These are phyloP conservation scores for Microcaecilia unicolor DNA, from an alignment of 2,797 vertebrate species.

Conservation along the genomic window DNA sequence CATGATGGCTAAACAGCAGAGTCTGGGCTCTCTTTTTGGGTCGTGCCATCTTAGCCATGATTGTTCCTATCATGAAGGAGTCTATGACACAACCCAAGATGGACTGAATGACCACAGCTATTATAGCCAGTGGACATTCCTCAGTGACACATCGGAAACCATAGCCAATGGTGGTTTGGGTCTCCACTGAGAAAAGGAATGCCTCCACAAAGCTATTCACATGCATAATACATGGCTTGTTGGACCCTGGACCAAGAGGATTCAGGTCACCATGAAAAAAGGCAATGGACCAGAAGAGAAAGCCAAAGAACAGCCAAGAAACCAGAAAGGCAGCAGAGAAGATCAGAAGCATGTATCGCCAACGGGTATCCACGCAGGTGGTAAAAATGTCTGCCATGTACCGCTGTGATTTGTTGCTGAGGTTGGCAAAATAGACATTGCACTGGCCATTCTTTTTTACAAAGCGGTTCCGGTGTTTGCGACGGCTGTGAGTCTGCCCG, in stretches of 20 bases:
- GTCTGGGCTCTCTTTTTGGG: conserved; percentile 93
- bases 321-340: conserved; percentile 79
- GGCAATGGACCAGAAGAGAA: conserved; percentile 85
- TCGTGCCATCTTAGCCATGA: conserved; percentile 95
- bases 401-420: conserved; percentile 85
- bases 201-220: conserved; percentile 86
- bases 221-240: conserved; percentile 81
- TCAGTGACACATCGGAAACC: conserved; percentile 92
- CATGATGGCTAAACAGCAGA: conserved; percentile 84
- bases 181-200: conserved; percentile 92
- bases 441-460: conserved; percentile 95
- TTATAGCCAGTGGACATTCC: conserved; percentile 80
- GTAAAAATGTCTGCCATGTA: conserved; percentile 95
- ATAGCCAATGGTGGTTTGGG: conserved; percentile 93
- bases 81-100: conserved; percentile 94
- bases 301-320: conserved; percentile 88
- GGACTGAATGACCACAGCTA: conserved; percentile 85
- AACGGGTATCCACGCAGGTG: conserved; percentile 91
- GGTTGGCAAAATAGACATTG: conserved; percentile 86
- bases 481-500: conserved; percentile 42
- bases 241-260: conserved; percentile 4
- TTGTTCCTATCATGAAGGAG: conserved; percentile 95
- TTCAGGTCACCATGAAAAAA: conserved; percentile 85
- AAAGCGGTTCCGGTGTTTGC: conserved; percentile 81
- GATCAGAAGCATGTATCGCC: conserved; percentile 88